Base-by-base conservation (phyloP, 2,797 vertebrate genomes). In the Myotis planiceps region DNA sequence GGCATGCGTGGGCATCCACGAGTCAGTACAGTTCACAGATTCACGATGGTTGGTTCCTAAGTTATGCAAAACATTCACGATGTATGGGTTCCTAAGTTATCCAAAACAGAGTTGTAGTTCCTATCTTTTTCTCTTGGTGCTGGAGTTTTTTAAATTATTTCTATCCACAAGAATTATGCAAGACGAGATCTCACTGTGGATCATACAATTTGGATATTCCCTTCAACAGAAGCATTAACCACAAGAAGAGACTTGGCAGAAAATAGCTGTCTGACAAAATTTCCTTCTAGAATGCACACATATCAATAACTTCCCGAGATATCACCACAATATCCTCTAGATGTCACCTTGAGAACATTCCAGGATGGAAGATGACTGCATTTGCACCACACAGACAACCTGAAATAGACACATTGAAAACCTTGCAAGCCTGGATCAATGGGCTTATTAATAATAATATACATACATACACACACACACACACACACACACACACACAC, bases 271-370 rank as follows among this genome's bases (percentile, higher is more conserved):
- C 79, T 27, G 29, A 55, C 34, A 75, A 68, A 83, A 55, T 45
- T 66, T 92, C 90, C 39, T 87, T 89, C 83, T 75, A 53, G 81
- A 92, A 92, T 25, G 68, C 3, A 90, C 53, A 75, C 18, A 1
- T 76, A 94, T 95, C 92, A 85, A 51, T 84, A 88, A 82, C 81
- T 92, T 95, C 78, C 92, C 55, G 97, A 97, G 82, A 96, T 92
- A 97, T 97, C 96, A 96, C 63, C 55, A 85, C 58, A 83, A 34
- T 74, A 94, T 97, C 97, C 97, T 97, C 97, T 97, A 97, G 97
- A 96, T 97, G 97, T 97, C 97, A 97, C 97, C 95, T 97, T 96
- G 95, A 95, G 97, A 97, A 97, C 97, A 96, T 93, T 93, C 92
- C 96, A 96, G 90, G 92, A 81, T 79, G 23, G 72, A 90, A 78